These are phyloP conservation scores for Tachuris rubrigastra DNA, from an alignment of 2,113 vertebrate species.

Conservation along the genomic window DNA sequence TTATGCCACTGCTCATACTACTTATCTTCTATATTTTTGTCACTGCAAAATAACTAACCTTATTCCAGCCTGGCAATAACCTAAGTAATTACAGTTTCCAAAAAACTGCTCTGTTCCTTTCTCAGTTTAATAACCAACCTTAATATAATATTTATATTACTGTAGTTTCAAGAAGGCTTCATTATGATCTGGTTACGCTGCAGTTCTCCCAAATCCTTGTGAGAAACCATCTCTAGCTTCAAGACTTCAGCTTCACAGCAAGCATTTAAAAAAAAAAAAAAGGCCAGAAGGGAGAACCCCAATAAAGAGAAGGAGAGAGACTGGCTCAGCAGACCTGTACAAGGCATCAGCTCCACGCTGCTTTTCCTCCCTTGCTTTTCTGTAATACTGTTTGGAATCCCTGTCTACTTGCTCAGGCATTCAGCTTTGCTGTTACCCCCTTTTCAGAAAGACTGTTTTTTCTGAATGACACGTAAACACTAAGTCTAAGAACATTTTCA, in stretches of 20 bases:
- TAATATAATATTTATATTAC: neutral
- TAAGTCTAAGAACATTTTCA: neutral
- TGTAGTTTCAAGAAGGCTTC: neutral
- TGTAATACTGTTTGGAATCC: neutral
- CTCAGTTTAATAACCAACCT: neutral
- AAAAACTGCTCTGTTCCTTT: neutral
- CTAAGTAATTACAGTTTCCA: neutral
- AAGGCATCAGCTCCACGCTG: fast-evolving
- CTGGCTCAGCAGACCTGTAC: neutral
- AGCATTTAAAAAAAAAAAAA: neutral
- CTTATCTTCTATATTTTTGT: neutral
- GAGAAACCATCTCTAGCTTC: neutral
- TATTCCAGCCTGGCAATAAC: neutral
- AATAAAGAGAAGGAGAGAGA: neutral
- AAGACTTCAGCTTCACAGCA: neutral
- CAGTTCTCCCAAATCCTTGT: neutral
- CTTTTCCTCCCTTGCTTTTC: neutral
- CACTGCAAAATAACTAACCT: neutral
- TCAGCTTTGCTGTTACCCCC: neutral
- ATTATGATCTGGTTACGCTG: neutral
- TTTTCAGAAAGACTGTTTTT: neutral
- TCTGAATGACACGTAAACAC: neutral
- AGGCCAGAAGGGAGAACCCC: neutral
- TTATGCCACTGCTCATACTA: neutral
- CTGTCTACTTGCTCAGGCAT: neutral